Base-by-base conservation (phyloP, 2,797 vertebrate genomes). In the Pygocentrus nattereri region DNA sequence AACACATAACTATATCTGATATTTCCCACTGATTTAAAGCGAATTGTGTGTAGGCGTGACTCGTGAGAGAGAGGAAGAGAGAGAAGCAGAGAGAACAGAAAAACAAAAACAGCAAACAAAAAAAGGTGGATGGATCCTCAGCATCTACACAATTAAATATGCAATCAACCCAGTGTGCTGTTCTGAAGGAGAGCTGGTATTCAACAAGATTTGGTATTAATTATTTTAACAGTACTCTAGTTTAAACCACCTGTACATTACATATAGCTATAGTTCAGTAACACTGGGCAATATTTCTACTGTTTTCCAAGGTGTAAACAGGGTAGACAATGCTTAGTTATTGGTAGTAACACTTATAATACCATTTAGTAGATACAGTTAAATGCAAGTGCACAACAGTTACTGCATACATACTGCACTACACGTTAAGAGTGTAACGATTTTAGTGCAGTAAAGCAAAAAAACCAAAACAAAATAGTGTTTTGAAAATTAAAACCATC, bases 11-110 rank as follows among this genome's bases (percentile, higher is more conserved):
- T 74, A 58, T 81, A 71, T 68, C 74, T 77, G 70, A 83, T 74
- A 81, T 76, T 74, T 8, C 12, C 54, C 64, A 72, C 75, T 87
- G 90, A 90, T 91, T 85, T 70, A 78, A 41, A 62, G 74, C 31
- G 86, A 85, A 72, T 81, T 74, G 75, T 80, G 88, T 76, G 79
- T 8, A 68, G 34, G 74, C 3, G 27, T 25, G 56, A 21, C 21
- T 16, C 18, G 16, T 11, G 62, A 70, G 74, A 73, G 47, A 49
- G 61, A n/a, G 52, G 52, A 80, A 70, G 65, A 70, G 62, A 49
- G 61, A 34, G 74, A 78, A 50, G 11, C 8, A 27, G 23, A 47
- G 68, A 69, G 49, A 78, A 30, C 49, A 64, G 47, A 15, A 44
- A 10, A 10, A 44, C 3, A 38, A n/a, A n/a, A n/a, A 67, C 8